phyloP scores from a whole-genome alignment of 2,888 invertebrate genomes.

The Linhomoeus sp. region DNA sequence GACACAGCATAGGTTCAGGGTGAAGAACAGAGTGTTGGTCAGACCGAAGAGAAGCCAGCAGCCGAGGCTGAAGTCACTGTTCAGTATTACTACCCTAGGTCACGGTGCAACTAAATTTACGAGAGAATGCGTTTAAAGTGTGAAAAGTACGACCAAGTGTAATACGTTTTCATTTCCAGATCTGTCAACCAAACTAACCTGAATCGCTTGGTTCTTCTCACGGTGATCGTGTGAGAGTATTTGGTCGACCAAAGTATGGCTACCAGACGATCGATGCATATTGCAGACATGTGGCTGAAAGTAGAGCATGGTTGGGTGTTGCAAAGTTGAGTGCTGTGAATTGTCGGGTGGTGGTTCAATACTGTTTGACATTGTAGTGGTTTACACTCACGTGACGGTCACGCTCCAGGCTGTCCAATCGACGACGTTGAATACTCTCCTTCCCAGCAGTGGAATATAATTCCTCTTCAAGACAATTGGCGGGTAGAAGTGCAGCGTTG shows the following conservation, averaged over 20 bases:
- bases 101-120: too few relatives aligned
- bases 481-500: slow-evolving; percentile 6
- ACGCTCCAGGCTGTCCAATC: slow-evolving; percentile 28
- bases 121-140: too few relatives aligned
- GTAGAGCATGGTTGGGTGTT: neutral
- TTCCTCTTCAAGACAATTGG: slow-evolving; percentile 2
- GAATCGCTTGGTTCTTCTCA: slow-evolving; percentile 11
- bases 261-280: slow-evolving; percentile 21
- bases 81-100: too few relatives aligned
- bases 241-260: slow-evolving; percentile 21
- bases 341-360: too few relatives aligned
- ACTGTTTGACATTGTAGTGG: too few relatives aligned
- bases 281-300: slow-evolving; percentile 17
- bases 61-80: slow-evolving; percentile 10
- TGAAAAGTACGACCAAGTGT: too few relatives aligned
- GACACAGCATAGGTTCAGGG: slow-evolving; percentile 19
- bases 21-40: slow-evolving; percentile 17
- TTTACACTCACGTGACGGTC: slow-evolving; percentile 23
- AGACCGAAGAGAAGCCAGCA: slow-evolving; percentile 18
- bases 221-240: slow-evolving; percentile 19
- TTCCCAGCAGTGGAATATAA: slow-evolving; percentile 1
- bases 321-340: too few relatives aligned
- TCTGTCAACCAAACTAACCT: slow-evolving; percentile 6
- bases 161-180: neutral
- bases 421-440: slow-evolving; percentile 22